Evolutionary conservation across 2,888 invertebrate species (phyloP).

Genomic region (Ceraclea dissimilis): DNA sequence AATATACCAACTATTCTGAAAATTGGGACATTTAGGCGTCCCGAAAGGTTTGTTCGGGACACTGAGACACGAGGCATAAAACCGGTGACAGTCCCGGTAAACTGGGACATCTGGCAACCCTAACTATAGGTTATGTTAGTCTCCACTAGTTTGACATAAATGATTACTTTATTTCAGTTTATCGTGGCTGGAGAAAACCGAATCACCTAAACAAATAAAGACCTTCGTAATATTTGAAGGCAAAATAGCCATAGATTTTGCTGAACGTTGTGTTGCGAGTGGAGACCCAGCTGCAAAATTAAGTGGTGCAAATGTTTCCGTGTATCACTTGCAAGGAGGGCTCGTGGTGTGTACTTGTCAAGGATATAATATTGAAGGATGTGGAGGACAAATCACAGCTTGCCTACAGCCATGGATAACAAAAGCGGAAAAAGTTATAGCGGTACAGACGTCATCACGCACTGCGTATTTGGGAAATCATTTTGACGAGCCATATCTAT

Average conservation of each 20-base stretch:
- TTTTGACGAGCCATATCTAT: neutral
- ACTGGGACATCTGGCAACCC: too few relatives aligned
- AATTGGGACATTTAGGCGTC: too few relatives aligned
- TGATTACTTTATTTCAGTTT: neutral
- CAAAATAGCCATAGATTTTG: slow-evolving; percentile 35
- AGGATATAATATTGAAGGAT: neutral
- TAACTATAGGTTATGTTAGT: too few relatives aligned
- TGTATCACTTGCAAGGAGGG: neutral
- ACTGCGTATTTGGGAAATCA: neutral
- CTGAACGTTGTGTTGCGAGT: slow-evolving; percentile 28
- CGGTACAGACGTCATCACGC: neutral
- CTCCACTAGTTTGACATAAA: too few relatives aligned
- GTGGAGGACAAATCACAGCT: neutral
- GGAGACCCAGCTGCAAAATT: neutral
- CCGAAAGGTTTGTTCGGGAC: too few relatives aligned
- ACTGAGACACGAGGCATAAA: too few relatives aligned
- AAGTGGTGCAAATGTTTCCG: neutral
- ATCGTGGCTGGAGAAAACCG: neutral
- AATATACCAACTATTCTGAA: too few relatives aligned
- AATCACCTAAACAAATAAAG: neutral
- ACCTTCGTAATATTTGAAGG: slow-evolving; percentile 33
- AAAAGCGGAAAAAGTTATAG: neutral
- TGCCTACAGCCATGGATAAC: neutral
- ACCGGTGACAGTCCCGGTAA: too few relatives aligned
- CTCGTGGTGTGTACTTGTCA: neutral